Conservation (phyloP, 2,888 invertebrate genomes). For the Arge pagana region DNA sequence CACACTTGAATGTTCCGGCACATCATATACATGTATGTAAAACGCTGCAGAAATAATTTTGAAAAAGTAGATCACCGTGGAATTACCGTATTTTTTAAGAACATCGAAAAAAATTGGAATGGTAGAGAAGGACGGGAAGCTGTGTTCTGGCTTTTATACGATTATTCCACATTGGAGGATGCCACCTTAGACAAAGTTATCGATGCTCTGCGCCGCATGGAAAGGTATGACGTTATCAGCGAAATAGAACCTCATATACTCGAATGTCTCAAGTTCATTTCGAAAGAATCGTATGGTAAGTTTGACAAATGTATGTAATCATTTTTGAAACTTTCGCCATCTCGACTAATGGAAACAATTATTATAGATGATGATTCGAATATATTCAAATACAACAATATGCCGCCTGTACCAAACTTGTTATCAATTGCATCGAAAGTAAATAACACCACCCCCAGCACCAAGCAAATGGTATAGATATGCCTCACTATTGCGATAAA, state of each 20-base stretch:
- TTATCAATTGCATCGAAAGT: no score
- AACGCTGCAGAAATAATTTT: neutral
- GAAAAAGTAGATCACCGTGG: no score
- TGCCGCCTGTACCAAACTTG: no score
- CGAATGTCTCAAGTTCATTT: no score
- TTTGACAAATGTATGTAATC: no score
- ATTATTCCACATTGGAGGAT: no score
- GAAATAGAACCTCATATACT: constrained; percentile 58
- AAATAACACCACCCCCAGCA: neutral
- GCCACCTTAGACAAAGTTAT: constrained; percentile 64
- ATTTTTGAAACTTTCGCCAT: no score
- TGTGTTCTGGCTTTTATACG: constrained; percentile 63
- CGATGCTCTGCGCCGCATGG: constrained; percentile 59
- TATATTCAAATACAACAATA: no score
- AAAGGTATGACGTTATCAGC: constrained; percentile 63
- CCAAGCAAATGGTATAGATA: constrained; percentile 9
- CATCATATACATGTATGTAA: constrained; percentile 42
- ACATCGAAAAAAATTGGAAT: constrained; percentile 62
- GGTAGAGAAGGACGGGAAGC: constrained; percentile 61
- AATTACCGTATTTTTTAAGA: constrained; percentile 48
- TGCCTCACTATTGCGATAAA: no score
- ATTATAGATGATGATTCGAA: no score
- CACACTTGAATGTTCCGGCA: constrained; percentile 42
- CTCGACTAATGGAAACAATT: no score
- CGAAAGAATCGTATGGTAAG: no score